phyloP scores from a whole-genome alignment of 2,113 vertebrate genomes.

The Mungos mungo region DNA sequence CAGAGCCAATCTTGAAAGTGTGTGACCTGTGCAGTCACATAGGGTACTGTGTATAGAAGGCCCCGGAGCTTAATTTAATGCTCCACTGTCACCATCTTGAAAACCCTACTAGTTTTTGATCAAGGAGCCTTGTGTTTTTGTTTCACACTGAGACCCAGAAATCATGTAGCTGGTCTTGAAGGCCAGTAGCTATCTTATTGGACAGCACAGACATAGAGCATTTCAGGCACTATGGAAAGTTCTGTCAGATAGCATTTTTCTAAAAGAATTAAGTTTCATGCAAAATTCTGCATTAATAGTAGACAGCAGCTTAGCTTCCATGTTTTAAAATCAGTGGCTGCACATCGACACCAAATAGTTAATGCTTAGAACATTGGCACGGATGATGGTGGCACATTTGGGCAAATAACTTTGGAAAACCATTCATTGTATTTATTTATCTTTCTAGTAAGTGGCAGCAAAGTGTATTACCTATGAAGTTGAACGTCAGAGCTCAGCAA shows the following conservation, averaged over 20 bases:
- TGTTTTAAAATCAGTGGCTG: fast-evolving
- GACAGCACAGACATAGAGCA: not conserved
- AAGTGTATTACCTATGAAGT: not conserved
- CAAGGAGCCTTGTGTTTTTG: not conserved
- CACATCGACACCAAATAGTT: fast-evolving
- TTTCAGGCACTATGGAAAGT: not conserved
- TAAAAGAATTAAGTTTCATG: not conserved
- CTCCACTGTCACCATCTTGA: not conserved
- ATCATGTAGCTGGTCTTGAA: not conserved
- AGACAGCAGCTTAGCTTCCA: no score
- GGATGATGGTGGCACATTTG: not conserved
- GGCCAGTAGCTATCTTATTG: not conserved
- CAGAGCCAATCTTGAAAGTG: not conserved
- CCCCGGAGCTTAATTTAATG: not conserved
- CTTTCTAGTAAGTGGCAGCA: not conserved
- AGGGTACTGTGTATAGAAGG: no score
- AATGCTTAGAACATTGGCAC: not conserved
- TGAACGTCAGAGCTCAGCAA: not conserved
- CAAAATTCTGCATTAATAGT: fast-evolving
- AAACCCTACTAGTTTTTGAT: not conserved
- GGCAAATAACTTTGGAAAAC: not conserved
- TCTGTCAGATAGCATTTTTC: not conserved
- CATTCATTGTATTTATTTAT: not conserved
- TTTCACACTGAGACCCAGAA: not conserved
- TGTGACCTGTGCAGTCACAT: fast-evolving